Evolutionary conservation across 2,888 invertebrate genomes (phyloP).

Genomic region (Nesidiocoris tenuis): DNA sequence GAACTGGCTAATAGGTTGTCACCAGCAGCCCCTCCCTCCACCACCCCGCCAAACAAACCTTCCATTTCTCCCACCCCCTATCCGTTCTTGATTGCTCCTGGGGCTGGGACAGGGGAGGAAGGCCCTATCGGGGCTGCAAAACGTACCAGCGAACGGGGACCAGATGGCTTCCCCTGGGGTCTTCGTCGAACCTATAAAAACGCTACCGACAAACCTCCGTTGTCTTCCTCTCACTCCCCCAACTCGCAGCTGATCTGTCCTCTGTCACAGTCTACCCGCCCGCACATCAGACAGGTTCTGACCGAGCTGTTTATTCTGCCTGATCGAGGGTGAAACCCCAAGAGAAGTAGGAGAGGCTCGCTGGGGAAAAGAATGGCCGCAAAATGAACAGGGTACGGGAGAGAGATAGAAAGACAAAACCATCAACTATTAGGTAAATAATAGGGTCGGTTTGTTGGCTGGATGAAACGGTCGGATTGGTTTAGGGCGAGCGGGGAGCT

Average conservation of each 20-base stretch:
- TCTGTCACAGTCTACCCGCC: not conserved
- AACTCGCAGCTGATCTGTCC: not conserved
- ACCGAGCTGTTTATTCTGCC: not conserved
- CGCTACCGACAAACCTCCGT: not conserved
- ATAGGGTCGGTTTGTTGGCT: conserved; percentile 2
- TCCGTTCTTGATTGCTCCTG: conserved; percentile 21
- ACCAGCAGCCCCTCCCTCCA: conserved; percentile 21
- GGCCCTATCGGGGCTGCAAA: conserved; percentile 14
- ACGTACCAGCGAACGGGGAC: not conserved
- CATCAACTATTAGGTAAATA: conserved; percentile 41
- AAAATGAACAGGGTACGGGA: not conserved
- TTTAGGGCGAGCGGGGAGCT: not conserved
- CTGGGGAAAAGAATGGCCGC: not conserved
- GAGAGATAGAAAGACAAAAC: conserved; percentile 19
- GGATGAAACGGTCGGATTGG: not conserved
- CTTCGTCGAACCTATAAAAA: not conserved
- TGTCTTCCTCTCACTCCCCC: conserved; percentile 3
- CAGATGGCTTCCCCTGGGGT: conserved; percentile 12
- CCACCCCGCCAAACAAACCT: not conserved
- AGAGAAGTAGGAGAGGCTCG: not conserved
- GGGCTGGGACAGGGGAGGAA: not conserved
- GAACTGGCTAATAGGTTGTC: conserved; percentile 44
- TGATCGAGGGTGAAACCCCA: not conserved
- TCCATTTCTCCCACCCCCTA: conserved; percentile 7
- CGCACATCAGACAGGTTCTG: not conserved